Evolutionary conservation across 2,113 vertebrate species (phyloP).

Genomic region (Vidua macroura): DNA sequence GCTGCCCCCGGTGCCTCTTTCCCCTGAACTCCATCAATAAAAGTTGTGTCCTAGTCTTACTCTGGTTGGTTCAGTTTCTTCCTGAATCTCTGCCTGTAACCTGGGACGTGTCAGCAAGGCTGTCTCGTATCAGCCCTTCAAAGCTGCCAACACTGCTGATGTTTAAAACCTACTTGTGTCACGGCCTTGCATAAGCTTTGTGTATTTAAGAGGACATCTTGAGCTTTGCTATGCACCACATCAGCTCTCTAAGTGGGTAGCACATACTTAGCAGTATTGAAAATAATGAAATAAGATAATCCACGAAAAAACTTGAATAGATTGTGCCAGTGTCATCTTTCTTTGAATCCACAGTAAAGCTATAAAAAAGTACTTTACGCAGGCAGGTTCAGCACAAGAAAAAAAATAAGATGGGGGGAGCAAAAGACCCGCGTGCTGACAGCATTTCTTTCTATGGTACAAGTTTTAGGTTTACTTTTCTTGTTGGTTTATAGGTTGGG

Average conservation of each 20-base stretch:
- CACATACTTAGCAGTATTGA: constrained; percentile 14
- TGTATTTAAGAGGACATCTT: constrained; percentile 38
- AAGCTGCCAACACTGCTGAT: constrained; percentile 33
- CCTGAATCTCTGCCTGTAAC: constrained; percentile 26
- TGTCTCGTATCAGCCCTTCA: constrained; percentile 31
- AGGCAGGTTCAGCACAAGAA: background rate
- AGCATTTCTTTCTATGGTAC: background rate
- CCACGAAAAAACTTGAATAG: constrained; percentile 14
- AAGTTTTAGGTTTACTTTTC: background rate
- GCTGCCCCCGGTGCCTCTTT: constrained; percentile 36
- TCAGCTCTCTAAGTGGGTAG: constrained; percentile 11
- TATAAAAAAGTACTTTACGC: background rate
- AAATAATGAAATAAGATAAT: constrained; percentile 58
- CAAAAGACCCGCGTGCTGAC: background rate
- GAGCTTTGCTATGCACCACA: background rate
- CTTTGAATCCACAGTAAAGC: background rate
- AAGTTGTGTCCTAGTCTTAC: constrained; percentile 32
- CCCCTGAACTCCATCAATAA: constrained; percentile 57
- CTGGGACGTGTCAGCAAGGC: constrained; percentile 17
- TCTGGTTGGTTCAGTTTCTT: constrained; percentile 44
- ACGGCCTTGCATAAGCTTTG: constrained; percentile 12
- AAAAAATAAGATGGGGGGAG: background rate
- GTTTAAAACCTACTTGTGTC: constrained; percentile 42
- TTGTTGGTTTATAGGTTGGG: background rate
- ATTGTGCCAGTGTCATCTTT: background rate